Evolutionary conservation across 2,888 invertebrate genomes (phyloP).

Genomic region (Epinotia ramella): DNA sequence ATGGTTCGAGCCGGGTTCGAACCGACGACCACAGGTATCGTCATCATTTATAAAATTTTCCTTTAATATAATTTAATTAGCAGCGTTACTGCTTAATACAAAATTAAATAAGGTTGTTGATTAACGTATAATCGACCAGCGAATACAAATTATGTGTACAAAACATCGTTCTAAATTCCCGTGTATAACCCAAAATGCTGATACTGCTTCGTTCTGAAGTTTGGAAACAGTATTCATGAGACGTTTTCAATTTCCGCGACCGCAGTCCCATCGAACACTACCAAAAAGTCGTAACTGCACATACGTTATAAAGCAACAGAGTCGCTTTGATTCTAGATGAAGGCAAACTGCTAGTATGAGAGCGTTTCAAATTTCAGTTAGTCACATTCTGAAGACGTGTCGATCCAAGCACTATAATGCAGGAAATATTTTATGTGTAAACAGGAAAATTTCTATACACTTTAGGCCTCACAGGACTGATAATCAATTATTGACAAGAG

Average conservation of each 20-base stretch:
- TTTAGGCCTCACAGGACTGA: not conserved
- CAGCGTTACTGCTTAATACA: too few relatives aligned
- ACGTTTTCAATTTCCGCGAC: slow-evolving; percentile 34
- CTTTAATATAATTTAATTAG: too few relatives aligned
- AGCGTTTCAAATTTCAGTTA: slow-evolving; percentile 6
- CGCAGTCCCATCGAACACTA: not conserved
- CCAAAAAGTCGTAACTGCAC: not conserved
- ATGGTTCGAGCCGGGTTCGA: too few relatives aligned
- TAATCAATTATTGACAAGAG: not conserved
- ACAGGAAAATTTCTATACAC: not conserved
- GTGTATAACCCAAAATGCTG: not conserved
- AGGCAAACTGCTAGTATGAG: slow-evolving; percentile 7
- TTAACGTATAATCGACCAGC: too few relatives aligned
- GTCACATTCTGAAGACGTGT: slow-evolving; percentile 4
- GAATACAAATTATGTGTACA: too few relatives aligned
- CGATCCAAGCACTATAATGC: not conserved
- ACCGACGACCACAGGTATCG: too few relatives aligned
- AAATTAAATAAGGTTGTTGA: too few relatives aligned
- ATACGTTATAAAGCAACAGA: not conserved
- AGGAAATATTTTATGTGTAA: not conserved
- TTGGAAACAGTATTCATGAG: slow-evolving; percentile 16
- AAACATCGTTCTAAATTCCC: not conserved
- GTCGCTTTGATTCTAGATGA: not conserved
- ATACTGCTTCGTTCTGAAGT: not conserved
- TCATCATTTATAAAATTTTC: too few relatives aligned